These are phyloP conservation scores for Sericinus montela DNA, from an alignment of 2,888 invertebrate species.

Conservation along the genomic window DNA sequence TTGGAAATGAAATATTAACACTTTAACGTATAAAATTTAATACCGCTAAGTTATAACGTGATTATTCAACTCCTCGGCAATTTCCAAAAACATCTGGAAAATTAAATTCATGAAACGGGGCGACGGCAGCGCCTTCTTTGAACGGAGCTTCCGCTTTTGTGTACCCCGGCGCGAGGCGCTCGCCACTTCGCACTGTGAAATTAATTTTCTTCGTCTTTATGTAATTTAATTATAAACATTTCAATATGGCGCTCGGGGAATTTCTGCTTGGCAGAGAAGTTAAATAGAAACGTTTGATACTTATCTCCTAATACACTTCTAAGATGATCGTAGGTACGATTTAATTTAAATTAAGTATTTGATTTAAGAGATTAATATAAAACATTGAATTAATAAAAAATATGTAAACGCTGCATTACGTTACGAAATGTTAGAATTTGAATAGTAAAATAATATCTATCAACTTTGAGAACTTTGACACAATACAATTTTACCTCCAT, in stretches of 20 bases:
- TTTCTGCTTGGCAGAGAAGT: slow-evolving; percentile 73
- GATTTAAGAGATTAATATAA: slow-evolving; percentile 33
- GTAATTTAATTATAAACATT: slow-evolving; percentile 80
- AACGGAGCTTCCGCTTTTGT: slow-evolving; percentile 65
- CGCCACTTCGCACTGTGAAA: slow-evolving; percentile 76
- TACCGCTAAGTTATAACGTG: slow-evolving; percentile 78
- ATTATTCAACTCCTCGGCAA: slow-evolving; percentile 75
- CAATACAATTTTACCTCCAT: slow-evolving; percentile 7
- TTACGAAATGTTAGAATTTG: too few relatives aligned
- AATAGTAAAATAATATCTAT: too few relatives aligned
- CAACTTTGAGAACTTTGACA: slow-evolving; percentile 13
- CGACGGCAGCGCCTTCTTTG: slow-evolving; percentile 64
- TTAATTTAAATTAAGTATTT: slow-evolving; percentile 59
- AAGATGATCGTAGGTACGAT: slow-evolving; percentile 73
- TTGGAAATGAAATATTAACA: slow-evolving; percentile 80
- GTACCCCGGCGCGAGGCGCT: slow-evolving; percentile 42
- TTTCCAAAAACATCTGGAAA: slow-evolving; percentile 76
- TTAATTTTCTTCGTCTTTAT: slow-evolving; percentile 80
- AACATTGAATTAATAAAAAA: neutral
- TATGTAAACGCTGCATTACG: too few relatives aligned
- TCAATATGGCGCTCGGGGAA: slow-evolving; percentile 78
- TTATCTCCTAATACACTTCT: slow-evolving; percentile 77
- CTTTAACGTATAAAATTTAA: slow-evolving; percentile 79
- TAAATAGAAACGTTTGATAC: slow-evolving; percentile 79
- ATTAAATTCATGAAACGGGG: slow-evolving; percentile 63